phyloP scores from a whole-genome alignment of 2,113 vertebrate genomes.

The Prinia subflava region DNA sequence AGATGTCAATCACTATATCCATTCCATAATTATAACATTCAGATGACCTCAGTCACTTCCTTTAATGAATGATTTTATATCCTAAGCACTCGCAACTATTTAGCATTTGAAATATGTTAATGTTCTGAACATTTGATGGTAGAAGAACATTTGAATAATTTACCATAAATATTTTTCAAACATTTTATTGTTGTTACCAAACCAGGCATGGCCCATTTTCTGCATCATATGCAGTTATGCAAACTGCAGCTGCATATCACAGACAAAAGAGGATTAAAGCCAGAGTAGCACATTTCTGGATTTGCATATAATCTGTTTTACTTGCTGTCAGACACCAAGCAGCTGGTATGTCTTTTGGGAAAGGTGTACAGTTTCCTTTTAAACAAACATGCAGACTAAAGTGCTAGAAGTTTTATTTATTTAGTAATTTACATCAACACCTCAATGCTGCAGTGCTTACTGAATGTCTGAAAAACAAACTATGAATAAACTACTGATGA shows the following conservation, averaged over 20 bases:
- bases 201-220: neutral
- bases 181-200: neutral
- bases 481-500: neutral
- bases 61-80: neutral
- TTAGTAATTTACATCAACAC: neutral
- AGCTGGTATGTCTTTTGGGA: neutral
- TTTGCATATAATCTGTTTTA: constrained; percentile 10
- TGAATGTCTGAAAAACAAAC: neutral
- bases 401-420: neutral
- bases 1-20: neutral
- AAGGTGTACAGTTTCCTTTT: neutral
- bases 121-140: neutral
- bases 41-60: neutral
- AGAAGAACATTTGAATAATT: constrained; percentile 9
- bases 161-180: constrained; percentile 30
- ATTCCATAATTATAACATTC: neutral
- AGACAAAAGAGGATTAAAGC: neutral
- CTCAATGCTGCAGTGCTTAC: neutral
- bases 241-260: neutral
- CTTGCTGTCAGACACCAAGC: neutral
- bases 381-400: neutral
- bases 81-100: neutral
- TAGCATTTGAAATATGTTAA: neutral
- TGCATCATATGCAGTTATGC: neutral
- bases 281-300: neutral